phyloP scores from a whole-genome alignment of 2,888 invertebrate species.

The Invenusta paracnida region DNA sequence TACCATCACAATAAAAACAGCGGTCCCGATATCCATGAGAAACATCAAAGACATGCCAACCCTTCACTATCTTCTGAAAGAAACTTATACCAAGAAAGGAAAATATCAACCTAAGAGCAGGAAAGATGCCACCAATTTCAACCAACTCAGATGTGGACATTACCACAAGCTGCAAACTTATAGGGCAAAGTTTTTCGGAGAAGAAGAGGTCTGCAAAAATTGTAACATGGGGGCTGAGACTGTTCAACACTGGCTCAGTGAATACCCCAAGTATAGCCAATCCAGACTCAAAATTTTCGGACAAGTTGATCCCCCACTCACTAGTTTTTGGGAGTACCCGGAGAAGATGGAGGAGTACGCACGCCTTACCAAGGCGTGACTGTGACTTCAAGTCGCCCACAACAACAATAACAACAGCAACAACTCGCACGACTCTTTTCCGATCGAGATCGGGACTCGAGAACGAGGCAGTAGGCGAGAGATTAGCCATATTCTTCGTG shows the following conservation, averaged over 20 bases:
- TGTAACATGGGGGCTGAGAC: neutral
- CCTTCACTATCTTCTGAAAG: neutral
- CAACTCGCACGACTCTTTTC: too few species aligned
- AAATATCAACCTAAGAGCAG: neutral
- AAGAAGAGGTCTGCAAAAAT: neutral
- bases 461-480: too few species aligned
- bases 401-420: constrained; percentile 8
- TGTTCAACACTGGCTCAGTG: neutral
- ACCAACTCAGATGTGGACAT: neutral
- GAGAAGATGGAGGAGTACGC: neutral
- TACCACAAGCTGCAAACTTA: neutral
- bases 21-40: neutral
- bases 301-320: neutral
- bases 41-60: neutral
- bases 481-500: too few species aligned
- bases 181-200: neutral
- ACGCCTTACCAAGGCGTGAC: constrained; percentile 9
- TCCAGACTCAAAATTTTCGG: neutral
- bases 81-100: neutral
- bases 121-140: neutral
- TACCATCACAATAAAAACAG: neutral
- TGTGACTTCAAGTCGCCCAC: neutral
- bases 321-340: neutral
- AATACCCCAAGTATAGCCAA: neutral
- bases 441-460: too few species aligned